Conservation (phyloP, 1,140 invertebrate species). For the Bombus impatiens region DNA sequence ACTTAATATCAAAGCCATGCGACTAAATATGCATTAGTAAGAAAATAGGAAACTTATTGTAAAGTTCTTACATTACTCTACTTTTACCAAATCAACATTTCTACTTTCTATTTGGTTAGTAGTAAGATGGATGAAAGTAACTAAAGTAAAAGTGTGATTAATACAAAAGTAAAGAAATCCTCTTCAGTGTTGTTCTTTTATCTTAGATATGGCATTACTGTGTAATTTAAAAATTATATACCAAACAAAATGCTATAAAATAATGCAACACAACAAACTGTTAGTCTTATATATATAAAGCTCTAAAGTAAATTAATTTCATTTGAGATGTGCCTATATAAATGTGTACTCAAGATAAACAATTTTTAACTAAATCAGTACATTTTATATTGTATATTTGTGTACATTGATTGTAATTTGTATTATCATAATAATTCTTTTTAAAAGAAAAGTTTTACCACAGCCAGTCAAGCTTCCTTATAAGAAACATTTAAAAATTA, state of each 20-base stretch:
- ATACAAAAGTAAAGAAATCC: constrained; percentile 19
- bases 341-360: constrained; percentile 20
- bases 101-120: constrained; percentile 44
- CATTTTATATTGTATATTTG: constrained; percentile 1
- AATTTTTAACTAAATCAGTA: constrained; percentile 23
- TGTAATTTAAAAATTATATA: constrained; percentile 19
- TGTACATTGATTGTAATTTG: constrained; percentile 18
- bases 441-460: neutral
- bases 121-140: constrained; percentile 48
- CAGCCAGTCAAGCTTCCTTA: neutral
- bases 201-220: neutral
- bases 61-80: constrained; percentile 18
- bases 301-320: constrained; percentile 22
- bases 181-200: neutral
- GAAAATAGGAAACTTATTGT: constrained; percentile 46
- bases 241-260: neutral
- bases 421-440: neutral
- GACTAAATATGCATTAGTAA: constrained; percentile 60
- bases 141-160: constrained; percentile 37
- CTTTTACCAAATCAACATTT: constrained; percentile 29
- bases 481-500: neutral
- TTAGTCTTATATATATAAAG: constrained; percentile 6
- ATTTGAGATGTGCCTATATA: constrained; percentile 65
- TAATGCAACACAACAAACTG: constrained; percentile 14
- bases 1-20: constrained; percentile 66